These are phyloP conservation scores for Zophobas morio DNA, from an alignment of 1,140 invertebrate species.

Conservation along the genomic window DNA sequence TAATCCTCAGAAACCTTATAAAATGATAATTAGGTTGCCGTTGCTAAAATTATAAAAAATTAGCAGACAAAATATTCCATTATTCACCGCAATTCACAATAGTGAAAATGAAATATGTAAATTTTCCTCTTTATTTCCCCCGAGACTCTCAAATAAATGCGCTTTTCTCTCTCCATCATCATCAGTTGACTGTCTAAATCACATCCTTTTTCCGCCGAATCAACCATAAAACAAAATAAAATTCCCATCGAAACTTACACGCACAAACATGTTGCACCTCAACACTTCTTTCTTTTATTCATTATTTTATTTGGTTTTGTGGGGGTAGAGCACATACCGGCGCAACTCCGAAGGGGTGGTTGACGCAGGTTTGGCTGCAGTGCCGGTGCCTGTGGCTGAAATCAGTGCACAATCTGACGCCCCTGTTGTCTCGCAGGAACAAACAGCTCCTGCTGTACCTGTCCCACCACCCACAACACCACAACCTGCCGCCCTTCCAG, in stretches of 20 bases:
- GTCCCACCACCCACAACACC: conserved; percentile 50
- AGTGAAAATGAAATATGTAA: too few species aligned
- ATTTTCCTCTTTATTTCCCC: background rate
- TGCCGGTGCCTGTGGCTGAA: conserved; percentile 66
- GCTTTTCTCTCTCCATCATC: conserved; percentile 2
- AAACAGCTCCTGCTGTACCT: conserved; percentile 51
- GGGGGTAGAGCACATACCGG: conserved; percentile 66
- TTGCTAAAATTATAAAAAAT: too few species aligned
- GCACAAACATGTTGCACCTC: conserved; percentile 51
- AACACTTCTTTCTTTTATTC: conserved; percentile 48
- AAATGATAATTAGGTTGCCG: too few species aligned
- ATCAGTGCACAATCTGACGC: conserved; percentile 60
- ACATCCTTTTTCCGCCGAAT: conserved; percentile 23
- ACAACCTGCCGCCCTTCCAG: conserved; percentile 57
- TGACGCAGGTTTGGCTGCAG: conserved; percentile 65
- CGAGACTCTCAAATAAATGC: background rate
- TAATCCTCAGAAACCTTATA: too few species aligned
- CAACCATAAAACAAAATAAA: conserved; percentile 43
- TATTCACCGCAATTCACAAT: too few species aligned
- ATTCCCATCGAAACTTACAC: conserved; percentile 51
- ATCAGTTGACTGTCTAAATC: background rate
- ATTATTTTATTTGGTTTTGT: conserved; percentile 57
- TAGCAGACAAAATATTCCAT: too few species aligned
- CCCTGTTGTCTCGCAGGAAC: conserved; percentile 63
- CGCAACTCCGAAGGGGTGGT: conserved; percentile 68